Evolutionary conservation across 1,140 invertebrate genomes (phyloP), one percentile per base, ranked within the genome.

Genomic region (Philotrypesis tridentata): DNA sequence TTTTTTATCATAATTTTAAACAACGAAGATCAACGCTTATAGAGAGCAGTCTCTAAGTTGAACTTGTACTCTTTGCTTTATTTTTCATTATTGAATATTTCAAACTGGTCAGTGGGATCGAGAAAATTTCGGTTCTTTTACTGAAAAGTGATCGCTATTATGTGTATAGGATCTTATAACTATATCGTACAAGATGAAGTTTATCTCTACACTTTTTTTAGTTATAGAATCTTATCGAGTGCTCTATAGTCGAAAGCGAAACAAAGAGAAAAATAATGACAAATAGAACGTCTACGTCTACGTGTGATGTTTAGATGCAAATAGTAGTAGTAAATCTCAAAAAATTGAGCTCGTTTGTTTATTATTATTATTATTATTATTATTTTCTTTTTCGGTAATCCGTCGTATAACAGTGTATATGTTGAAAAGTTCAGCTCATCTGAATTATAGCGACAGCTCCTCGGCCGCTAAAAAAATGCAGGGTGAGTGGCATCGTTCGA

Each of bases 21-120:
- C 79, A 81, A 74, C 80, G 74, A 82, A 77, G 73, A 76, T 75
- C 29, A 76, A 82, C 67, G 55, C 73, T 63, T 77, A 82, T 71
- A 71, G 80, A 82, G 43, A 71, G 21, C 63, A 81, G 79, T 74
- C 70, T 75, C 21, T 37, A 37, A 75, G 73, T 12, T 71, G 11
- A 31, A 70, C 25, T 70, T 78, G 40, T 55, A 70, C n/a, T 17
- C n/a, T 55, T 43, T 78, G 65, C 27, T 67, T 17, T 76, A 23
- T 55, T 60, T 55, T 27, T 25, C 61, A 43, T 40, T 43, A n/a
- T 17, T 65, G 23, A 9, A 17, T 43, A 65, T 27, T 77, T n/a
- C 2, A 25, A 67, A 17, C 11, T 31, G 63, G 48, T 55, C 48
- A n/a, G 48, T 21, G 21, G 14, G 48, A 75, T 25, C 25, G 61